Evolutionary conservation across 2,797 vertebrate genomes (phyloP), one percentile per base, ranked within the genome.

Genomic region (Spinibarbus caldwelli): DNA sequence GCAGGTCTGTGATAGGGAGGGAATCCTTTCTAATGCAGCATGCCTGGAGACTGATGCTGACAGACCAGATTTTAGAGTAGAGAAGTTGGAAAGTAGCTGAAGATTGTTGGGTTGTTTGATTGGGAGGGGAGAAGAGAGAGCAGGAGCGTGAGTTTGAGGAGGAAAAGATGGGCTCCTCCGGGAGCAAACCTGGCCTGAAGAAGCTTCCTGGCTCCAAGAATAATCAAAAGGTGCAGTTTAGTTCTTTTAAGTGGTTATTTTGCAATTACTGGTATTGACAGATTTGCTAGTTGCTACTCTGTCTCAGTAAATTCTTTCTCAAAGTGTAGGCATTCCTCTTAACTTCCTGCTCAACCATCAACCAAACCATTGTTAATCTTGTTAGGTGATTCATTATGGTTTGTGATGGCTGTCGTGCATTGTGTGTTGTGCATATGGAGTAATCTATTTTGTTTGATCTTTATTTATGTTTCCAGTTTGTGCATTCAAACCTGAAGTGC

Each of bases 91-190:
- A 86, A 84, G 80, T 59, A 75, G 43, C 49, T 41, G 49, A 47
- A 70, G 62, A 26, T 73, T 64, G 19, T 23, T 71, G 73, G 36
- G 85, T 68, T 70, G 52, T 34, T 34, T 80, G 57, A 72, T 71
- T 26, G 12, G 23, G 76, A 62, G 15, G 9, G 23, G 76, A 64
- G 76, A 67, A 76, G 64, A 70, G 81, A 88, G 76, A 45, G 84
- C 26, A 59, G 47, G 26, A 52, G 23, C n/a, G 3, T 43, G 67
- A 64, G 66, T 38, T 41, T 77, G 45, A 82, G 78, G 62, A 81
- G 72, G 36, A 38, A 38, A 89, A 82, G n/a, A 89, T 89, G 87
- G 89, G 89, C 75, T 86, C 89, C 62, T 67, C 84, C 0, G 84
- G 59, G 70, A 90, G 89, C 82, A 90, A 90, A 84, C 70, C 86